Conservation (phyloP, 1,140 invertebrate species). For the Gryllus bimaculatus region DNA sequence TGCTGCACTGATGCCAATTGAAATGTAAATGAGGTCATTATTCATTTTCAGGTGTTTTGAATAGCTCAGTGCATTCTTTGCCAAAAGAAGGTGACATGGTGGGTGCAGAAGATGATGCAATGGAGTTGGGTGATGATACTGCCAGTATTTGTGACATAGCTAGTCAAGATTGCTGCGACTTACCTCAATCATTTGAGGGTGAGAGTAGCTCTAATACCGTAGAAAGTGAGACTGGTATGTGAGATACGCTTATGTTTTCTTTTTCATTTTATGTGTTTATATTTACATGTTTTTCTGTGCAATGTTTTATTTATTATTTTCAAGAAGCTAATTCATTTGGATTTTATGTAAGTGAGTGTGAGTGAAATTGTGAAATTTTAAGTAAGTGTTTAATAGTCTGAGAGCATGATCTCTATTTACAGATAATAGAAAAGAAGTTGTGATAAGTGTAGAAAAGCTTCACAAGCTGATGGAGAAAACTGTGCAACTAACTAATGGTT, state of each 20-base stretch:
- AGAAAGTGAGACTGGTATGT: constrained; percentile 1
- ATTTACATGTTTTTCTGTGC: not conserved
- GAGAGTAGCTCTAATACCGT: not conserved
- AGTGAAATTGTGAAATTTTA: no score
- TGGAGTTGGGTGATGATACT: not conserved
- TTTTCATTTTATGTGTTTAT: not conserved
- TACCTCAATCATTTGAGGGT: not conserved
- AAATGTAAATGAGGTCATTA: no score
- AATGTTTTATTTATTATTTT: constrained; percentile 4
- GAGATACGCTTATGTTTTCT: not conserved
- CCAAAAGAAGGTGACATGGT: not conserved
- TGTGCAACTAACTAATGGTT: constrained; percentile 12
- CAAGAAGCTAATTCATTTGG: not conserved
- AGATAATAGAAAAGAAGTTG: constrained; percentile 3
- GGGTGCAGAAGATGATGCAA: not conserved
- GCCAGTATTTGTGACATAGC: not conserved
- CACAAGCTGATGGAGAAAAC: constrained; percentile 9
- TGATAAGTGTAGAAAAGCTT: constrained; percentile 11
- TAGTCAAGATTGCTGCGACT: not conserved
- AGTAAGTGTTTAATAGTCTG: no score
- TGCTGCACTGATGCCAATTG: no score
- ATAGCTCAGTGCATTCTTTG: not conserved
- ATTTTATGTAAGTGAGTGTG: not conserved
- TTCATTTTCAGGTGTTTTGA: no score
- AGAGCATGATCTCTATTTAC: not conserved